Percentiles rank a stretch among this genome's conserved stretches.
Evolutionary conservation across 2,113 vertebrate genomes (phyloP).

Genomic region (Zosterops pallidus): DNA sequence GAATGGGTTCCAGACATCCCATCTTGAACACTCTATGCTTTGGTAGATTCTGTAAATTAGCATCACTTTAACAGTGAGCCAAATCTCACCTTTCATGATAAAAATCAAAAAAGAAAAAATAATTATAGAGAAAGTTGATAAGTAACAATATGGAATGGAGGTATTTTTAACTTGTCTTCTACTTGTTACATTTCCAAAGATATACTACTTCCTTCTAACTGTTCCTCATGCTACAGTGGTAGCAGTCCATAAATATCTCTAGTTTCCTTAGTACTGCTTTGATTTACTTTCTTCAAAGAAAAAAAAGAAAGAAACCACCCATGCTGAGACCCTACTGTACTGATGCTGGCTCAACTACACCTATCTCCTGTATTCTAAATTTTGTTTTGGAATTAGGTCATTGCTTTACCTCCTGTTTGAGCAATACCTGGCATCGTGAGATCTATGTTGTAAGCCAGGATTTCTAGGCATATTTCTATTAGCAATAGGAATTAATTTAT

Average conservation of each 20-base stretch:
- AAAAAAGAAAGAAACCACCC: constrained; percentile 12
- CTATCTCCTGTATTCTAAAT: not conserved
- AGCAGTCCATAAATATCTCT: constrained; percentile 21
- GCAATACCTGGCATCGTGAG: not conserved
- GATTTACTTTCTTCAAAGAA: constrained; percentile 26
- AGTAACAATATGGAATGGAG: not conserved
- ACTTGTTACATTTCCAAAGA: constrained; percentile 8
- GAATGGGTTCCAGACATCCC: not conserved
- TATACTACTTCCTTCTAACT: not conserved
- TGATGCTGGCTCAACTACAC: not conserved
- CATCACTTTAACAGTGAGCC: not conserved
- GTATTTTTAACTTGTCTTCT: not conserved
- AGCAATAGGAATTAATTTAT: not conserved
- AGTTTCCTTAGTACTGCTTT: not conserved
- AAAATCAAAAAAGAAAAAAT: not conserved
- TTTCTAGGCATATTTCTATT: not conserved
- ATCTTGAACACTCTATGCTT: not conserved
- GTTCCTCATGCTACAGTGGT: not conserved
- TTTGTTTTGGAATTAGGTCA: not conserved
- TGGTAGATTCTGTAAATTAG: not conserved
- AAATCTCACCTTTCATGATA: not conserved
- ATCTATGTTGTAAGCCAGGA: not conserved
- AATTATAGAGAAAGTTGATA: not conserved
- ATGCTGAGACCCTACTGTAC: not conserved
- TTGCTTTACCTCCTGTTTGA: not conserved